phyloP scores from a whole-genome alignment of 1,140 invertebrate genomes.

The Aphidius ervi region DNA sequence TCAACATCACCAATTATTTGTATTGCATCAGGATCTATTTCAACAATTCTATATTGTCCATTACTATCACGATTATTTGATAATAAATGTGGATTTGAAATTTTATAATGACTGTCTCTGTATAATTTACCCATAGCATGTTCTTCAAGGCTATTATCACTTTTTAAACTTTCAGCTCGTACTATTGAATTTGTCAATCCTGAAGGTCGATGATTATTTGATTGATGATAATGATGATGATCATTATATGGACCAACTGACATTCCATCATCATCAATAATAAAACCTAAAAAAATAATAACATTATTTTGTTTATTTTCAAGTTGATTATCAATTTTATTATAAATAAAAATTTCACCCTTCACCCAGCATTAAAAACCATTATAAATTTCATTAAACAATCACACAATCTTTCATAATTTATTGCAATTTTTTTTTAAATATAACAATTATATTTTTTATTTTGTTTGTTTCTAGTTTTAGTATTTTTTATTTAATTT shows the following conservation, averaged over 20 bases:
- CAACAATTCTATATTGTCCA: conserved; percentile 26
- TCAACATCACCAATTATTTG: conserved; percentile 34
- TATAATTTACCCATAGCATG: conserved; percentile 17
- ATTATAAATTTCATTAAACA: background rate
- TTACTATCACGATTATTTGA: conserved; percentile 8
- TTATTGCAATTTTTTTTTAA: too few relatives aligned
- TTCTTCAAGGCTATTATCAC: conserved; percentile 34
- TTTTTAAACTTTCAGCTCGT: conserved; percentile 30
- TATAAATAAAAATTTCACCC: background rate
- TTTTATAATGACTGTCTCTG: conserved; percentile 23
- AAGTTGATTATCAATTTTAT: background rate
- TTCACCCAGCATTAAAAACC: background rate
- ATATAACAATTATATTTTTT: too few relatives aligned
- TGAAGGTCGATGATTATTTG: conserved; percentile 15
- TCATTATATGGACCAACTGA: conserved; percentile 24
- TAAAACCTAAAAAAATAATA: conserved; percentile 32
- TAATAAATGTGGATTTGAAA: conserved; percentile 11
- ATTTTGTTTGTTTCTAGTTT: too few relatives aligned
- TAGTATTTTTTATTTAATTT: too few relatives aligned
- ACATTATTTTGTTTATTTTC: background rate
- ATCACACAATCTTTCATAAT: too few relatives aligned
- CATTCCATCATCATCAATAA: conserved; percentile 33
- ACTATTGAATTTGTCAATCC: conserved; percentile 17
- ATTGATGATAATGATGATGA: conserved; percentile 20
- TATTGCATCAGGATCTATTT: conserved; percentile 33